Percentiles rank a stretch among this genome's conserved stretches.
phyloP scores from a whole-genome alignment of 2,888 invertebrate species.

The Dolomedes plantarius region DNA sequence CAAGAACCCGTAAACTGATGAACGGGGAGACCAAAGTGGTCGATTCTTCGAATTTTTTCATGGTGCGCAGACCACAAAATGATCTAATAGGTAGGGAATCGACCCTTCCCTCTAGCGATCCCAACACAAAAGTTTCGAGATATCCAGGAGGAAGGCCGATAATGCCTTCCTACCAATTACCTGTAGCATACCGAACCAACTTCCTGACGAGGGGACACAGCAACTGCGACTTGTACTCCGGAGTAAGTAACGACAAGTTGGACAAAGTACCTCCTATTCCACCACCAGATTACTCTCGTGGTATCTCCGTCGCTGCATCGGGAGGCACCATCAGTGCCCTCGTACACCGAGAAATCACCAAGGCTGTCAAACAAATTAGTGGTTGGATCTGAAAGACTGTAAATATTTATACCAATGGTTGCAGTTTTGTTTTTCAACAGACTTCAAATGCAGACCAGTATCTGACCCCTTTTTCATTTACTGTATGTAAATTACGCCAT shows the following conservation, averaged over 20 bases:
- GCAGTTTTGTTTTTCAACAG: background rate
- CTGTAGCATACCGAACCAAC: constrained; percentile 72
- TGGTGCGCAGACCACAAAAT: constrained; percentile 33
- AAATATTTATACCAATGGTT: background rate
- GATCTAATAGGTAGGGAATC: background rate
- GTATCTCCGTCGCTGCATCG: constrained; percentile 49
- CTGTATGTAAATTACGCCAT: background rate
- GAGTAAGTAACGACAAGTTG: constrained; percentile 20
- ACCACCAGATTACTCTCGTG: constrained; percentile 57
- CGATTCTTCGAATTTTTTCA: constrained; percentile 55
- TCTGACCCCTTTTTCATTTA: background rate
- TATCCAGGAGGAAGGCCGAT: constrained; percentile 33
- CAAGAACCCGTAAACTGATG: constrained; percentile 8
- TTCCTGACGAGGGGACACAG: constrained; percentile 72
- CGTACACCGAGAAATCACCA: constrained; percentile 72
- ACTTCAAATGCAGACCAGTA: no score
- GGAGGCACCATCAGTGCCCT: constrained; percentile 67
- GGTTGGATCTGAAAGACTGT: constrained; percentile 70
- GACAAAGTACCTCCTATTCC: constrained; percentile 48
- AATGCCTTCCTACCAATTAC: constrained; percentile 69
- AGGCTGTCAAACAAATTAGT: constrained; percentile 72
- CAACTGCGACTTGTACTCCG: constrained; percentile 73
- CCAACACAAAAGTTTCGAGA: background rate
- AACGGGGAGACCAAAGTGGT: constrained; percentile 64
- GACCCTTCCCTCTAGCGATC: constrained; percentile 18